Evolutionary conservation across 1,140 invertebrate species (phyloP).

Genomic region (Glomeris maerens): DNA sequence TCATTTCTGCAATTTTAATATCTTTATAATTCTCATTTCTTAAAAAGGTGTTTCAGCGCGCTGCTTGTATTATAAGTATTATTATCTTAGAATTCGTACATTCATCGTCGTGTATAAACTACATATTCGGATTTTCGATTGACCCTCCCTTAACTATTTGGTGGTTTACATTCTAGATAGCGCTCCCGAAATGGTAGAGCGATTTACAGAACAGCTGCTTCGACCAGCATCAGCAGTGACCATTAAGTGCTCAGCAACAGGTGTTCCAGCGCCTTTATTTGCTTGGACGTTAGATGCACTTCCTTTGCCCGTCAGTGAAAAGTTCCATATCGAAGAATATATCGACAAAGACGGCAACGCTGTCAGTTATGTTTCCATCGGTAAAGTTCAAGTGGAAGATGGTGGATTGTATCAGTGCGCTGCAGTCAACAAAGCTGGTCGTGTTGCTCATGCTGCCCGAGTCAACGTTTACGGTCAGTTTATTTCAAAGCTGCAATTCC

Average conservation of each 20-base stretch:
- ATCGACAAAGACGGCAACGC: conserved; percentile 27
- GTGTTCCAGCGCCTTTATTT: conserved; percentile 61
- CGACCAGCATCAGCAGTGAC: conserved; percentile 75
- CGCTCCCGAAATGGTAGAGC: conserved; percentile 26
- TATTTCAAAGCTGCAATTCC: no score
- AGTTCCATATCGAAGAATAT: conserved; percentile 24
- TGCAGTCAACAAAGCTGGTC: conserved; percentile 29
- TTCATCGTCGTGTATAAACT: no score
- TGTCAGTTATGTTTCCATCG: conserved; percentile 35
- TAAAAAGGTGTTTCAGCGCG: no score
- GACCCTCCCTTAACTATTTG: not conserved
- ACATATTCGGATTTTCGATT: no score
- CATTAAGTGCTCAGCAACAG: conserved; percentile 75
- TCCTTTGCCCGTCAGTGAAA: conserved; percentile 17
- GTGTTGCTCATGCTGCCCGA: conserved; percentile 23
- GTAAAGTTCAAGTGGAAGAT: conserved; percentile 29
- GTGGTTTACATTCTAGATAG: conserved; percentile 24
- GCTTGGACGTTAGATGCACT: conserved; percentile 30
- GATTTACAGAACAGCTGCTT: conserved; percentile 74
- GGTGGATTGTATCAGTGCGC: conserved; percentile 45
- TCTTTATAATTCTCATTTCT: no score
- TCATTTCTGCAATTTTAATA: no score
- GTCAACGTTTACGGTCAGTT: conserved; percentile 34
- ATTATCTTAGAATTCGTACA: no score
- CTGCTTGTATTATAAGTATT: no score